phyloP scores from a whole-genome alignment of 2,888 invertebrate species.

The Spicauda simplicius region DNA sequence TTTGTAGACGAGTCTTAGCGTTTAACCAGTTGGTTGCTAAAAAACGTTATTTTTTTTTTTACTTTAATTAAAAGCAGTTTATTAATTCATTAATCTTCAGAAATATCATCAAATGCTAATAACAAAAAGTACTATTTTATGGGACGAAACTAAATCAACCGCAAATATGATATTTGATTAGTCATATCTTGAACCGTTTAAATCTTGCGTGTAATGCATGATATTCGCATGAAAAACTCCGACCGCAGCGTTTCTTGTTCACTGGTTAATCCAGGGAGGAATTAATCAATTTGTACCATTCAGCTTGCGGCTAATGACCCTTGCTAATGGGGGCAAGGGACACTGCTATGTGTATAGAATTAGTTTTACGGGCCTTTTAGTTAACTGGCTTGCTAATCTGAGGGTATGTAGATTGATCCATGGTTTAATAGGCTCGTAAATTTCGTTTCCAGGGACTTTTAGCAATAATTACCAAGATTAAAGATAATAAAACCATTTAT shows the following conservation, averaged over 20 bases:
- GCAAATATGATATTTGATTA: not conserved
- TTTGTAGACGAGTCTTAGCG: too few species aligned
- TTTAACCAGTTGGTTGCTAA: too few species aligned
- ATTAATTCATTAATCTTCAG: too few species aligned
- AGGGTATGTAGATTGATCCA: not conserved
- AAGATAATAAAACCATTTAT: too few species aligned
- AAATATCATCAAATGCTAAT: too few species aligned
- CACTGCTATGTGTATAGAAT: slow-evolving; percentile 11
- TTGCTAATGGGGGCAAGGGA: slow-evolving; percentile 21
- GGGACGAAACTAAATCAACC: not conserved
- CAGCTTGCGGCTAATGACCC: slow-evolving; percentile 13
- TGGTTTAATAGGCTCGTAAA: not conserved
- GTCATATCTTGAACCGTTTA: not conserved
- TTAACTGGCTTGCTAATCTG: slow-evolving; percentile 3
- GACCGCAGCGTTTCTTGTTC: slow-evolving; percentile 8
- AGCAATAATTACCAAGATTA: too few species aligned
- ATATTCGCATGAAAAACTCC: slow-evolving; percentile 10
- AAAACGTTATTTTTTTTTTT: too few species aligned
- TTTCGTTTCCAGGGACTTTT: not conserved
- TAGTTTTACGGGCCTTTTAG: slow-evolving; percentile 4
- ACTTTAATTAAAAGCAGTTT: too few species aligned
- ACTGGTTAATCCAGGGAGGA: slow-evolving; percentile 13
- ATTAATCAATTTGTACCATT: slow-evolving; percentile 23
- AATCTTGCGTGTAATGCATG: slow-evolving; percentile 3
- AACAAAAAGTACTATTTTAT: too few species aligned